Conservation (phyloP, 1,140 invertebrate genomes). For the Temnothorax longispinosus region DNA sequence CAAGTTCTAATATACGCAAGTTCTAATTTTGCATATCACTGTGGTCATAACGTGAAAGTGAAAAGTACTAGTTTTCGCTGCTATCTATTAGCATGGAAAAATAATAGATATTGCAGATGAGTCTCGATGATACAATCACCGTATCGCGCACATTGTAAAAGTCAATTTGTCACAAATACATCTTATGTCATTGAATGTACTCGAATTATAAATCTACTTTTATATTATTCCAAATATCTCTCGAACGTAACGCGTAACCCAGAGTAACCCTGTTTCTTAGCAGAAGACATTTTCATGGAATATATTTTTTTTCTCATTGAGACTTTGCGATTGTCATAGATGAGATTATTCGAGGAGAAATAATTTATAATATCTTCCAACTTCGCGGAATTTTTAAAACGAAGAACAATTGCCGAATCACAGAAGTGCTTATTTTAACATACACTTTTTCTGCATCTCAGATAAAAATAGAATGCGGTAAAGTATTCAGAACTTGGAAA, state of each 20-base stretch:
- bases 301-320: slow-evolving; percentile 1
- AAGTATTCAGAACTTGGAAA: neutral
- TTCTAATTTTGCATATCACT: neutral
- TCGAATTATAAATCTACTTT: neutral
- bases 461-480: neutral
- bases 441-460: neutral
- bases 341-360: neutral
- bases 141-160: neutral
- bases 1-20: neutral
- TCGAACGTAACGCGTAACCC: neutral
- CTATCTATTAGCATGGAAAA: slow-evolving; percentile 18
- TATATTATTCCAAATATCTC: neutral
- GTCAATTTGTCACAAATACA: neutral
- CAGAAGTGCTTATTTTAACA: neutral
- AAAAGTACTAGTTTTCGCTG: neutral
- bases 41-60: neutral
- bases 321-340: neutral
- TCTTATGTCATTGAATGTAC: neutral
- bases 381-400: neutral
- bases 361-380: neutral
- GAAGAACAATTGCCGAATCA: neutral
- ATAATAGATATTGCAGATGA: neutral
- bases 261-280: neutral
- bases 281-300: neutral
- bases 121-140: neutral